These are phyloP conservation scores for Pedicia rivosa DNA, from an alignment of 2,888 invertebrate genomes.

Conservation along the genomic window DNA sequence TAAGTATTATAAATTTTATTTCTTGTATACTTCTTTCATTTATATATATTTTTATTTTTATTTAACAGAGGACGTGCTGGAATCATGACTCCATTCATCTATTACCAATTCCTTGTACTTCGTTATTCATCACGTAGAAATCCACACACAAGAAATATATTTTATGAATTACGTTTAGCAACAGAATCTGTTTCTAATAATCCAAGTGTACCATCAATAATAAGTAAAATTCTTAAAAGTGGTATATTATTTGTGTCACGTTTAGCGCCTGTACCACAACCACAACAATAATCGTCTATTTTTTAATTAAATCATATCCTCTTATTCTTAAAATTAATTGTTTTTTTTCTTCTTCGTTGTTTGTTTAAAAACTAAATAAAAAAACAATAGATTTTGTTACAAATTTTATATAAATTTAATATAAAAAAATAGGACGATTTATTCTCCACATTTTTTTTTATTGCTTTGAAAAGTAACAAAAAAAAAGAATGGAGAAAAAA, in stretches of 20 bases:
- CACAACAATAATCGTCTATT: constrained; percentile 7
- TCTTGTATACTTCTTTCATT: constrained; percentile 4
- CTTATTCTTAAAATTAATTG: too few relatives aligned
- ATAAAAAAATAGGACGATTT: too few relatives aligned
- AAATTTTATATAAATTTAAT: too few relatives aligned
- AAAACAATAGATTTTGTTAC: too few relatives aligned
- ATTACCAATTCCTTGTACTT: constrained; percentile 88
- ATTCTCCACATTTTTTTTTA: too few relatives aligned
- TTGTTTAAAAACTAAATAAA: too few relatives aligned
- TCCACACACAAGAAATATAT: constrained; percentile 88
- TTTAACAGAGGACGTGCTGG: constrained; percentile 72
- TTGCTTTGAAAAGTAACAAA: too few relatives aligned
- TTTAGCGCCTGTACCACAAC: constrained; percentile 49
- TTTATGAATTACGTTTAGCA: constrained; percentile 65
- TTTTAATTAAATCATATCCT: too few relatives aligned
- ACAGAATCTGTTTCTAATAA: constrained; percentile 50
- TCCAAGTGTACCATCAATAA: constrained; percentile 49
- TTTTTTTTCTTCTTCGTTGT: too few relatives aligned
- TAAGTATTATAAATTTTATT: constrained; percentile 36
- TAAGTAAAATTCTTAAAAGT: constrained; percentile 40
- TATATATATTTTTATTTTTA: constrained; percentile 10
- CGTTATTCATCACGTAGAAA: constrained; percentile 90
- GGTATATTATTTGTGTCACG: constrained; percentile 55
- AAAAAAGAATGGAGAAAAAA: too few relatives aligned
- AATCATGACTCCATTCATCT: constrained; percentile 84